These are phyloP conservation scores for Trileptium ribeirensis DNA, from an alignment of 2,888 invertebrate genomes.

Conservation along the genomic window DNA sequence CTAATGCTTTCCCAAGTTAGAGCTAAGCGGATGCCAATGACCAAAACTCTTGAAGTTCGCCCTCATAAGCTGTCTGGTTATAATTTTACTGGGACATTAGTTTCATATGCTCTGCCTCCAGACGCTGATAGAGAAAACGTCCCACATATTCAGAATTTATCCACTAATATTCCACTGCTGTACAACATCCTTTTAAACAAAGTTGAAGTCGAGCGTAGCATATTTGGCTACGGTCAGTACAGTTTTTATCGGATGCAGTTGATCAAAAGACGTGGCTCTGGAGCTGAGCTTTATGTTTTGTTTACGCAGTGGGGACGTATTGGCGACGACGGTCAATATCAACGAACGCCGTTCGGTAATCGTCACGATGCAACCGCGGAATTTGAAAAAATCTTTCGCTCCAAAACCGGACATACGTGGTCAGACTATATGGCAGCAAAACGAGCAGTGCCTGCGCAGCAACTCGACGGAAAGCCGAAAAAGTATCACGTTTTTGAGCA, in stretches of 20 bases:
- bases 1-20: not conserved
- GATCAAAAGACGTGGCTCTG: slow-evolving; percentile 51
- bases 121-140: not conserved
- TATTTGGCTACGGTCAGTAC: slow-evolving; percentile 55
- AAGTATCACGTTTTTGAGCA: no score
- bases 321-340: slow-evolving; percentile 55
- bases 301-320: slow-evolving; percentile 59
- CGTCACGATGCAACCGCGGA: slow-evolving; percentile 55
- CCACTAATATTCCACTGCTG: slow-evolving; percentile 38
- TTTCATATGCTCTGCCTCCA: not conserved
- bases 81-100: slow-evolving; percentile 32
- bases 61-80: slow-evolving; percentile 16
- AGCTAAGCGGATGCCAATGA: no score
- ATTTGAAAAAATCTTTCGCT: slow-evolving; percentile 56
- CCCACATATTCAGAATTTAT: no score
- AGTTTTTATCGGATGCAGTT: slow-evolving; percentile 59
- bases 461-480: no score
- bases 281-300: slow-evolving; percentile 55
- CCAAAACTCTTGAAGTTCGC: not conserved
- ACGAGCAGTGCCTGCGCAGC: no score
- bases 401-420: slow-evolving; percentile 57
- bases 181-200: slow-evolving; percentile 56
- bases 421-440: no score
- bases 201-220: slow-evolving; percentile 54
- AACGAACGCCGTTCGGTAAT: slow-evolving; percentile 55